A percentile compares a stretch with the other conserved stretches of the same genome.
Evolutionary conservation across 1,140 invertebrate species (phyloP).

Genomic region (Drosophila persimilis): DNA sequence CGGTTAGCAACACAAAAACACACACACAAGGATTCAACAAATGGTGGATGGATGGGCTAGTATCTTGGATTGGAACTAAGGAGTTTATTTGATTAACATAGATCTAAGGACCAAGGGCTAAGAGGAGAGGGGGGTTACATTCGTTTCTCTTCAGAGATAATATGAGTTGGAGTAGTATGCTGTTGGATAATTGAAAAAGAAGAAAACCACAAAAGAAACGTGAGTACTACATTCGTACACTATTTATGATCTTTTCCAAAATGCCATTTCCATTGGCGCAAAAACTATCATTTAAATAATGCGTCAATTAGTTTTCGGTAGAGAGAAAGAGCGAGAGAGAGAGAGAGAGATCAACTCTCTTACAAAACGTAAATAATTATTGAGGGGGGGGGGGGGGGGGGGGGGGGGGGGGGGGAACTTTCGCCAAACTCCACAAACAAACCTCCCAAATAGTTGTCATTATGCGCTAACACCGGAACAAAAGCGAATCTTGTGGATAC

Average conservation of each 20-base stretch:
- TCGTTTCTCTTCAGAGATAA: conserved; percentile 34
- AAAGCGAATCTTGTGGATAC: conserved; percentile 61
- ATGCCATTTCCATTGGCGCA: conserved; percentile 18
- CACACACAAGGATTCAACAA: conserved; percentile 48
- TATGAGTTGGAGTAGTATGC: conserved; percentile 62
- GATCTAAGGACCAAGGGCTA: not conserved
- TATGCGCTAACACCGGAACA: conserved; percentile 60
- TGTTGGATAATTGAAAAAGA: conserved; percentile 37
- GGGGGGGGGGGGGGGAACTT: conserved; percentile 37
- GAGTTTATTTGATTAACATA: too few species aligned
- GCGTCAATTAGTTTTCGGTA: conserved; percentile 47
- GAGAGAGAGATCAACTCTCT: conserved; percentile 27
- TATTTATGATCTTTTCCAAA: conserved; percentile 51
- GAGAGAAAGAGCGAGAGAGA: conserved; percentile 9
- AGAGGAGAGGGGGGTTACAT: not conserved
- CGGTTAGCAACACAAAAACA: conserved; percentile 57
- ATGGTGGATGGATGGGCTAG: not conserved
- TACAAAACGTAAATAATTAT: conserved; percentile 66
- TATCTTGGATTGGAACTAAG: not conserved
- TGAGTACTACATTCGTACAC: not conserved
- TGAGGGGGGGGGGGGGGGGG: not conserved
- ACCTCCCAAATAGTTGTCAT: conserved; percentile 69
- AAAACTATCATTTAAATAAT: conserved; percentile 45
- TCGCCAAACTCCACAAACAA: conserved; percentile 48
- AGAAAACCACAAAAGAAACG: conserved; percentile 19